Evolutionary conservation across 2,797 vertebrate genomes (phyloP).

Genomic region (Myotis planiceps): DNA sequence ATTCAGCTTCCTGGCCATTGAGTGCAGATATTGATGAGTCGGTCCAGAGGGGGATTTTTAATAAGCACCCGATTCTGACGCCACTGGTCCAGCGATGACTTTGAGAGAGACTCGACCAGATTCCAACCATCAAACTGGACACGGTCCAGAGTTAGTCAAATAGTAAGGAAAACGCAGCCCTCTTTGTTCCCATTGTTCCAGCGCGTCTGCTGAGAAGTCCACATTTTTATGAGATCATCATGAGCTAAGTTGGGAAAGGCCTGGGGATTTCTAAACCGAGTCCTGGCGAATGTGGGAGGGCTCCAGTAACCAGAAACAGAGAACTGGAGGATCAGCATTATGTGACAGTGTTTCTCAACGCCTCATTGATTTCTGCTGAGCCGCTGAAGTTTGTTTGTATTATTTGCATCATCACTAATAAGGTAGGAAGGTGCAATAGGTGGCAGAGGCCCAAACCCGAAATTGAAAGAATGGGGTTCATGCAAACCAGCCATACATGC

Average conservation of each 20-base stretch:
- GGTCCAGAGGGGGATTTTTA: neutral
- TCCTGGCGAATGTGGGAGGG: slow-evolving; percentile 52
- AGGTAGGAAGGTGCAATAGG: slow-evolving; percentile 28
- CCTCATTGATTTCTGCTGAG: slow-evolving; percentile 64
- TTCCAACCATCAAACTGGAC: neutral
- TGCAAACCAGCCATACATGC: slow-evolving; percentile 24
- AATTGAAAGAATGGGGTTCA: slow-evolving; percentile 10
- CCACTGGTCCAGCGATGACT: neutral
- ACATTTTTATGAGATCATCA: slow-evolving; percentile 42
- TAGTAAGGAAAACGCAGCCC: neutral
- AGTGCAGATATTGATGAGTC: neutral
- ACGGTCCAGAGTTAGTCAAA: neutral
- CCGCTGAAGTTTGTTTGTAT: slow-evolving; percentile 57
- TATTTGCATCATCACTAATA: slow-evolving; percentile 71
- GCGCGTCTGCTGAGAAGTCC: slow-evolving; percentile 39
- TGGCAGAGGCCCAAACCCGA: slow-evolving; percentile 55
- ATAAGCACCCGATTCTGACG: neutral
- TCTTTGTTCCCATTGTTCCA: slow-evolving; percentile 12
- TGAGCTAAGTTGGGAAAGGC: slow-evolving; percentile 56
- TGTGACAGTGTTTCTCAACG: slow-evolving; percentile 35
- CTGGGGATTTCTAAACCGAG: slow-evolving; percentile 62
- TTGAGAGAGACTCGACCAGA: neutral
- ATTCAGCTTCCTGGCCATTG: neutral
- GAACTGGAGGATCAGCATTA: slow-evolving; percentile 20
- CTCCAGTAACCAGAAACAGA: slow-evolving; percentile 53